phyloP scores from a whole-genome alignment of 2,888 invertebrate species.

The Amphipyra tragopoginis region DNA sequence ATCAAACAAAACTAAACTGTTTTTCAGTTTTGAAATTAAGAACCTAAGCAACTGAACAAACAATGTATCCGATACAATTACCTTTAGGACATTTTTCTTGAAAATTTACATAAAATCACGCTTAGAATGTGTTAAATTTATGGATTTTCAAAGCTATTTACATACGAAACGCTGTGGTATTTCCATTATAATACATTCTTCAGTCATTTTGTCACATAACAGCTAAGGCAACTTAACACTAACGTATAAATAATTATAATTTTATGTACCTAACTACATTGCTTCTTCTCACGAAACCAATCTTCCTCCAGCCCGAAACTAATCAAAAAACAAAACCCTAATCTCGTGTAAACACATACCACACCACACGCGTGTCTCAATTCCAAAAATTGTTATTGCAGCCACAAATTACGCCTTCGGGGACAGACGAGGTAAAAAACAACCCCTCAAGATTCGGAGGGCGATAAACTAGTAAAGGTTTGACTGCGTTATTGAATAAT shows the following conservation, averaged over 20 bases:
- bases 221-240: background rate
- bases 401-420: conserved; percentile 61
- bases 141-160: conserved; percentile 4
- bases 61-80: conserved; percentile 47
- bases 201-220: background rate
- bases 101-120: conserved; percentile 8
- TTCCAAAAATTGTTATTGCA: conserved; percentile 56
- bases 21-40: conserved; percentile 64
- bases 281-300: background rate
- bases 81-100: conserved; percentile 38
- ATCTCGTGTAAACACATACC: conserved; percentile 17
- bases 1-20: conserved; percentile 69
- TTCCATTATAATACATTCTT: conserved; percentile 2
- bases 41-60: conserved; percentile 70
- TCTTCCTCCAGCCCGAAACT: background rate
- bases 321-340: conserved; percentile 11
- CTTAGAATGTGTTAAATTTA: conserved; percentile 9
- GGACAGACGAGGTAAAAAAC: conserved; percentile 51
- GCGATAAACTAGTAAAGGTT: conserved; percentile 64
- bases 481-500: conserved; percentile 58
- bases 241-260: background rate
- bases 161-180: conserved; percentile 3
- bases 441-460: conserved; percentile 66
- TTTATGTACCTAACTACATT: no score
- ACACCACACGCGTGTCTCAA: conserved; percentile 42